Conservation (phyloP, 2,888 invertebrate genomes). For the Cenopis cana region DNA sequence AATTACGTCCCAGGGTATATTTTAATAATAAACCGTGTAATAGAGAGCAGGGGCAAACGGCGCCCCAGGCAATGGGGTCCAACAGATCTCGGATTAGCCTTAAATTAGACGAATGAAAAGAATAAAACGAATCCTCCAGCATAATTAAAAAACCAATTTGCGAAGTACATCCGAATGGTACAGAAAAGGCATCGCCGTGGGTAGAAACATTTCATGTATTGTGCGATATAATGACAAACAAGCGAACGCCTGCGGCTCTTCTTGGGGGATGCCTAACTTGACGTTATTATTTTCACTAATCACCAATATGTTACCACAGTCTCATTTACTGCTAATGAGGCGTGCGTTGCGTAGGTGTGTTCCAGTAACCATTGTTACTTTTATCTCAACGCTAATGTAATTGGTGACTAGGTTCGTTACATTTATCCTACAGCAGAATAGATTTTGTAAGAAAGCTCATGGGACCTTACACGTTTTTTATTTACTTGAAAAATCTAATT, state of each 20-base stretch:
- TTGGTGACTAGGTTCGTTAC: conserved; percentile 14
- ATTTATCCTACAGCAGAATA: neutral
- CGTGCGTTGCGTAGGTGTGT: conserved; percentile 26
- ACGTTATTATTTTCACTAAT: conserved; percentile 42
- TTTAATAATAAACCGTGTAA: conserved; percentile 61
- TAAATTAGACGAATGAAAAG: conserved; percentile 67
- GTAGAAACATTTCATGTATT: conserved; percentile 47
- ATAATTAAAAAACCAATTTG: conserved; percentile 77
- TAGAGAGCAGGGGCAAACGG: conserved; percentile 57
- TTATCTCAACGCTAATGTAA: neutral
- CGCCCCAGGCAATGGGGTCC: conserved; percentile 55
- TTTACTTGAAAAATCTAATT: conserved; percentile 37
- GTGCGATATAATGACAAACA: conserved; percentile 49
- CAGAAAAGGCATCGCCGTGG: conserved; percentile 52
- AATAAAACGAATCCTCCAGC: conserved; percentile 60
- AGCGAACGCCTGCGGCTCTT: conserved; percentile 35
- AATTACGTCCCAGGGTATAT: conserved; percentile 52
- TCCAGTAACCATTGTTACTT: conserved; percentile 17
- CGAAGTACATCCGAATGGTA: conserved; percentile 52
- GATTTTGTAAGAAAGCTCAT: conserved; percentile 5
- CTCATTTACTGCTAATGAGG: conserved; percentile 36
- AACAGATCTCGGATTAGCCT: conserved; percentile 60
- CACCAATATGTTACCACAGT: conserved; percentile 34
- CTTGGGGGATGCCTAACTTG: conserved; percentile 35
- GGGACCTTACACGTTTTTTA: conserved; percentile 31